These are phyloP conservation scores for Aporrectodea caliginosa DNA, from an alignment of 1,140 invertebrate genomes.

Conservation along the genomic window DNA sequence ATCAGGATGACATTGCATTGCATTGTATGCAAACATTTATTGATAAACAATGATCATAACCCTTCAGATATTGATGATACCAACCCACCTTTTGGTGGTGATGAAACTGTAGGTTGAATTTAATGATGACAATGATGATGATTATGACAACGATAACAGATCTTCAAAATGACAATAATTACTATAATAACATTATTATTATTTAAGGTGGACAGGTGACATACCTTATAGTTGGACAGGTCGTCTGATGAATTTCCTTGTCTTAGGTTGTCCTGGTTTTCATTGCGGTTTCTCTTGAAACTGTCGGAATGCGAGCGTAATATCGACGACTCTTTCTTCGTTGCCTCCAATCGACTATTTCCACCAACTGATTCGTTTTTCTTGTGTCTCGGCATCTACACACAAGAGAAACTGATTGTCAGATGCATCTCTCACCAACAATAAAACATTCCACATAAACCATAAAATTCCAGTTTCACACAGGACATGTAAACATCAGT, in stretches of 20 bases:
- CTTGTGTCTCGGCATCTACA: background rate
- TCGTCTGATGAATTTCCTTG: background rate
- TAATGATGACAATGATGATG: background rate
- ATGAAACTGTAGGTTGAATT: background rate
- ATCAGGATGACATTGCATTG: too few relatives aligned
- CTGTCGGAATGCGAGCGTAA: background rate
- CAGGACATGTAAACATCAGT: background rate
- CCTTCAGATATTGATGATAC: background rate
- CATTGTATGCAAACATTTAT: too few relatives aligned
- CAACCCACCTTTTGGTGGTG: too few relatives aligned
- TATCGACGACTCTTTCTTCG: background rate
- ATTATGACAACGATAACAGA: background rate
- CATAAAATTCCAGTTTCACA: background rate
- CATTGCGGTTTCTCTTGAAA: background rate
- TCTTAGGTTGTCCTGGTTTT: background rate
- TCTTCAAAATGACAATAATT: background rate
- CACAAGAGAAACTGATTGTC: background rate
- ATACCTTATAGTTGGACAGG: background rate
- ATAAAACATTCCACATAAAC: background rate
- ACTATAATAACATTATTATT: background rate
- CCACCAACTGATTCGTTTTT: background rate
- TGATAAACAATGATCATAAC: background rate
- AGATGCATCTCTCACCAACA: background rate
- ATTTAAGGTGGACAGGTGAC: background rate
- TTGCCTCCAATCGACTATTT: background rate